These are phyloP conservation scores for Clarias laeviceps DNA, from an alignment of 2,797 vertebrate genomes.

Conservation along the genomic window DNA sequence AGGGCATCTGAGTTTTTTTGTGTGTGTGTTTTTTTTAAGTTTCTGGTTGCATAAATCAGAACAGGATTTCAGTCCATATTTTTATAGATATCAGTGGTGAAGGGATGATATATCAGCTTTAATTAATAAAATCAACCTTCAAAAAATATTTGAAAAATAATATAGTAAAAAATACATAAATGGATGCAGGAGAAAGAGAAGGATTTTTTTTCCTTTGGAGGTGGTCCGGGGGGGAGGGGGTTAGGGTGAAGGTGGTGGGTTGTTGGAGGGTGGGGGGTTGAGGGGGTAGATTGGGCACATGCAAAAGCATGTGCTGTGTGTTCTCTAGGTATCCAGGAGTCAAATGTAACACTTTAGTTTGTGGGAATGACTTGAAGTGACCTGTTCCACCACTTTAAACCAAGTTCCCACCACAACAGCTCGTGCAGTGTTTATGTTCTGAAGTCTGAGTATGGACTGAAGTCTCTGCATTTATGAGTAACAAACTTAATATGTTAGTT, in stretches of 20 bases:
- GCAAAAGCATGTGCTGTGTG: slow-evolving; percentile 32
- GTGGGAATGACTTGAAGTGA: slow-evolving; percentile 69
- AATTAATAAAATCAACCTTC: neutral
- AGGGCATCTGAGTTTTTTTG: too few species aligned
- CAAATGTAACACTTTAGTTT: slow-evolving; percentile 70
- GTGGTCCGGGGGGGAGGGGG: neutral
- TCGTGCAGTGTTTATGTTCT: slow-evolving; percentile 9
- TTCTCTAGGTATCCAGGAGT: slow-evolving; percentile 66
- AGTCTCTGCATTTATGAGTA: neutral
- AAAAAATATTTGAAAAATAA: too few species aligned
- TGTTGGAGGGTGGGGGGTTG: neutral
- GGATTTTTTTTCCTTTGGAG: neutral
- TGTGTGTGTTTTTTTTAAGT: too few species aligned
- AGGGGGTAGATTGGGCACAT: neutral
- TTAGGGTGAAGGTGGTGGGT: neutral
- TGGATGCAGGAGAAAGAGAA: neutral
- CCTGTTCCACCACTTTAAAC: slow-evolving; percentile 57
- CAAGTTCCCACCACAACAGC: slow-evolving; percentile 36
- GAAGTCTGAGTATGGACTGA: neutral
- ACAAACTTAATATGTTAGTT: neutral
- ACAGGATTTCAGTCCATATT: neutral
- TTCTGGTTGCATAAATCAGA: neutral
- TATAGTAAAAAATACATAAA: neutral
- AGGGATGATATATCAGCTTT: neutral
- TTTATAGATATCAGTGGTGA: neutral